These are phyloP conservation scores for Antechinus flavipes DNA, from an alignment of 2,113 vertebrate species.

Conservation along the genomic window DNA sequence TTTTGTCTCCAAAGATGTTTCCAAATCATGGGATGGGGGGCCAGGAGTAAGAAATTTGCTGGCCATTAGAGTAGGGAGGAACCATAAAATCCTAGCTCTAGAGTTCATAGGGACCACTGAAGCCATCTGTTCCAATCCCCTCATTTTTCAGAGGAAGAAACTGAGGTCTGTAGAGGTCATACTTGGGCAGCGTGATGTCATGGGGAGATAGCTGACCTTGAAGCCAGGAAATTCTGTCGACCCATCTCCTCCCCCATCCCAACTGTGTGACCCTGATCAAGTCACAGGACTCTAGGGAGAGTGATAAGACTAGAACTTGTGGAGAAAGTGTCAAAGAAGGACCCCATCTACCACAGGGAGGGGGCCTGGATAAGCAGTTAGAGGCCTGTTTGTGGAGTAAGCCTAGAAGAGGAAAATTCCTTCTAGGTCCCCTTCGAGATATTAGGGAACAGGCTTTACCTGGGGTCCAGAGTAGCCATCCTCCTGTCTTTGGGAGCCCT, in stretches of 20 bases:
- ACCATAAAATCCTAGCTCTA: not conserved
- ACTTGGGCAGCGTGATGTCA: not conserved
- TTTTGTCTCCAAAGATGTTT: not conserved
- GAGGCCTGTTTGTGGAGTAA: not conserved
- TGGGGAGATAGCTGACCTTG: not conserved
- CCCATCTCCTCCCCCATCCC: not conserved
- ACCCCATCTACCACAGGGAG: not conserved
- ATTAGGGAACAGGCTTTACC: not conserved
- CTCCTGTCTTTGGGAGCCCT: not conserved
- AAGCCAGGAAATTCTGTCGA: not conserved
- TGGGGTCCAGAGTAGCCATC: not conserved
- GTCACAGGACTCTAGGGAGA: not conserved
- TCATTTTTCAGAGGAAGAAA: not conserved
- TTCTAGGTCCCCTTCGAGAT: not conserved
- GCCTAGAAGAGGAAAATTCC: not conserved
- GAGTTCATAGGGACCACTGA: not conserved
- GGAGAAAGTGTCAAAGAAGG: not conserved
- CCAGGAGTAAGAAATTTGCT: not conserved
- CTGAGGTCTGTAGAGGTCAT: not conserved
- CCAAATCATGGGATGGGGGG: not conserved
- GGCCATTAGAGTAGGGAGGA: not conserved
- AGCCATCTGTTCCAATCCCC: not conserved
- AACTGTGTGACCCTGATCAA: not conserved
- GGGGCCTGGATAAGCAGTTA: not conserved
- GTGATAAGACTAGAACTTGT: not conserved